Conservation (phyloP, 53 echinoderm and acorn worm genomes). For the Mesocentrotus franciscanus region DNA sequence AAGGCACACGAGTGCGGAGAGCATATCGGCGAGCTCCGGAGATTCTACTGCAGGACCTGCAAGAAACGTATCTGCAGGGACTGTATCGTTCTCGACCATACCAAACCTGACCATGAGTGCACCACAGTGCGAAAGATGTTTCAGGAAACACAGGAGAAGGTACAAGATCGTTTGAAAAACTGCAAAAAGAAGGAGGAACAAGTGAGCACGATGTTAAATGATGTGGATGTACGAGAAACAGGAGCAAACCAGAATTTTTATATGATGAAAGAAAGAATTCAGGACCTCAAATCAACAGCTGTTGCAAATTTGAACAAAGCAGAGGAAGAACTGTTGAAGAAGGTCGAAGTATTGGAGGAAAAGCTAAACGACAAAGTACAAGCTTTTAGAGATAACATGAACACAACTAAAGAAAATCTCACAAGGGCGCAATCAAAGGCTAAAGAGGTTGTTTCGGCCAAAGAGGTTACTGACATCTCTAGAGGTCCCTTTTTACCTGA, state of each 20-base stretch:
- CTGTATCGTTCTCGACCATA: constrained; percentile 6
- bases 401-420: background rate
- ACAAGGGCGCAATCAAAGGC: background rate
- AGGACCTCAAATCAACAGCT: background rate
- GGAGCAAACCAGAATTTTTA: background rate
- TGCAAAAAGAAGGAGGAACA: background rate
- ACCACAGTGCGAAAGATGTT: background rate
- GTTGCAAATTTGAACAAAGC: background rate
- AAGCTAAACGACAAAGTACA: background rate
- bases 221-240: background rate
- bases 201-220: background rate
- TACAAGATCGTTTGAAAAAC: background rate
- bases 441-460: background rate
- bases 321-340: background rate
- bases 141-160: background rate
- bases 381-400: background rate
- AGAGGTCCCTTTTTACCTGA: background rate
- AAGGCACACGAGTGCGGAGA: too few species aligned
- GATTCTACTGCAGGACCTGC: too few species aligned
- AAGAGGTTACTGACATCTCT: background rate
- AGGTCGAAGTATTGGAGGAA: background rate
- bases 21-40: too few species aligned
- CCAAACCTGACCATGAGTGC: constrained; percentile 12
- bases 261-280: background rate
- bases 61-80: constrained; percentile 11